Base-by-base conservation (phyloP, 2,797 vertebrate species). In the Etheostoma nigrum region DNA sequence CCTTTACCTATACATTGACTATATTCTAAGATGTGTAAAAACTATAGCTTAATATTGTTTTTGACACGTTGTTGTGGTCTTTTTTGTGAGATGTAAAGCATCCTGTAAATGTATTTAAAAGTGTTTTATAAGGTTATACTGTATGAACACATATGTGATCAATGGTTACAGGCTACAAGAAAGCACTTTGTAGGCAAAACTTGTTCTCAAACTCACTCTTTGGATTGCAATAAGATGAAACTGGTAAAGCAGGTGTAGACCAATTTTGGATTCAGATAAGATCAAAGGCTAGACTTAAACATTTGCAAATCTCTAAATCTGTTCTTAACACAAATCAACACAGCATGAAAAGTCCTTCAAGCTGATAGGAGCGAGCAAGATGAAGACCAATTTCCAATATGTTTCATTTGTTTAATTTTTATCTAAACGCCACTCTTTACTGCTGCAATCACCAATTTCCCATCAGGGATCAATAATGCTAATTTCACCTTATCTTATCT, bases 381-480 rank as follows among this genome's bases (percentile, higher is more conserved):
- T 68, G 33, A 36, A 69, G 54, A 74, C 16, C 55, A 40, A 27
- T 61, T 63, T 73, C 44, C 51, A 67, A 65, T 54, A 67, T 65
- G 71, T 83, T 80, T 67, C 21, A 78, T 83, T 81, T 72, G 68
- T 72, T 71, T 25, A 78, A 82, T 84, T 82, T 86, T 82, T 49
- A 87, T 81, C 79, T 77, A 49, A 84, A 79, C 51, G 73, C 19
- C 23, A 49, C 15, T 78, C 44, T 58, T 82, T 67, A 67, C 72
- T 57, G 67, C 73, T 53, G 70, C 59, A 78, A 74, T 55, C 67
- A 64, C 59, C 23, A 2, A 15, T 78, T 82, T 67, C 78, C 76
- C 86, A 72, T 71, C 53, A 9, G 83, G 79, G 76, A 82, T 88
- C 81, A 88, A 88, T 91, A 82, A 84, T 83, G 83, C 65, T 81